These are phyloP conservation scores for Indicator maculatus DNA, from an alignment of 2,113 vertebrate genomes.

Conservation along the genomic window DNA sequence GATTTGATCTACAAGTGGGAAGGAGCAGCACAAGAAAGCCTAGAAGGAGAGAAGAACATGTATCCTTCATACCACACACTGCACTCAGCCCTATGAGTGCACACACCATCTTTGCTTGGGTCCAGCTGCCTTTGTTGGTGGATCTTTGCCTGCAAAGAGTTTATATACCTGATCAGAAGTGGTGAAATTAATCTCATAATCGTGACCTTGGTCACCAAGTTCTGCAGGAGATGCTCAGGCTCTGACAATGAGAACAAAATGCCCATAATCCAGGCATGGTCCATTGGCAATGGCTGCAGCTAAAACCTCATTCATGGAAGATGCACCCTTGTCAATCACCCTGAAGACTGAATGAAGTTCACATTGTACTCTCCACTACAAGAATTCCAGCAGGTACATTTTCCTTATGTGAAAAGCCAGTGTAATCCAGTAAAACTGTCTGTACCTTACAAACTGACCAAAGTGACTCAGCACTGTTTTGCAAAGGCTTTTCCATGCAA, in stretches of 20 bases:
- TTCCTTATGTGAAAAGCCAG: neutral
- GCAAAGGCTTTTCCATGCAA: neutral
- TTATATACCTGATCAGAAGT: neutral
- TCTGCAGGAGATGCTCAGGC: fast-evolving
- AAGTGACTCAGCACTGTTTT: neutral
- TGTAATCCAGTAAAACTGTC: neutral
- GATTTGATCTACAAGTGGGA: neutral
- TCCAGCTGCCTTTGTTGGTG: neutral
- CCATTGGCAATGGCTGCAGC: neutral
- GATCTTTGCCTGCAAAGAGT: neutral
- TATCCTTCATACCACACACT: fast-evolving
- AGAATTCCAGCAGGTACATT: neutral
- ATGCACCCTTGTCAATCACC: neutral
- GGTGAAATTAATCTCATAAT: neutral
- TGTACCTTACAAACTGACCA: neutral
- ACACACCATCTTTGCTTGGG: neutral
- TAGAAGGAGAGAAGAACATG: neutral
- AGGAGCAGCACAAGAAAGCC: neutral
- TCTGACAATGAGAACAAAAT: neutral
- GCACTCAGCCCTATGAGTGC: neutral
- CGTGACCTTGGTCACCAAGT: neutral
- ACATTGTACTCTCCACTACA: neutral
- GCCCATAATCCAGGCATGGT: neutral
- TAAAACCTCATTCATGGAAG: neutral
- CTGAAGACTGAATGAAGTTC: neutral